Percentiles rank a stretch among this genome's conserved stretches.
phyloP scores from a whole-genome alignment of 2,888 invertebrate genomes.

The Barypeithes pellucidus region DNA sequence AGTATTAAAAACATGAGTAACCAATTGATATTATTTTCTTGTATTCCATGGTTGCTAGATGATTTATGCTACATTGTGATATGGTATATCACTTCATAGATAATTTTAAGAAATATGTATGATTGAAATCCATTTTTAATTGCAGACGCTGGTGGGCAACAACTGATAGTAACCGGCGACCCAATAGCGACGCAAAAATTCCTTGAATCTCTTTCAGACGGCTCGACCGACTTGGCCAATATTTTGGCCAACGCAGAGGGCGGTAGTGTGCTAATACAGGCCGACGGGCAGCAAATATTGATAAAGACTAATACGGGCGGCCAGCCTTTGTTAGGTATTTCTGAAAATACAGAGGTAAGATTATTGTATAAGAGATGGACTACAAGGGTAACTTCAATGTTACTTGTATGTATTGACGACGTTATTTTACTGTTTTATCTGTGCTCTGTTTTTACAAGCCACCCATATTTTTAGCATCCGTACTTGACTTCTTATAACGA shows the following conservation, averaged over 20 bases:
- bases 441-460: too few species aligned
- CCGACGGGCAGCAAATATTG: constrained; percentile 71
- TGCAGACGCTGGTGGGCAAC: constrained; percentile 62
- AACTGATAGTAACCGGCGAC: constrained; percentile 69
- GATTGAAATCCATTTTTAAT: background rate
- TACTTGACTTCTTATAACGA: too few species aligned
- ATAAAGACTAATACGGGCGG: constrained; percentile 65
- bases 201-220: constrained; percentile 68
- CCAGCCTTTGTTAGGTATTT: constrained; percentile 28
- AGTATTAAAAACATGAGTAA: background rate
- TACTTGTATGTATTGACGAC: too few species aligned
- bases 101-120: too few species aligned
- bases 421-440: too few species aligned
- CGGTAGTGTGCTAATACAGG: constrained; percentile 69
- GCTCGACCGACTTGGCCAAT: constrained; percentile 68
- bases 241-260: constrained; percentile 68
- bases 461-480: too few species aligned
- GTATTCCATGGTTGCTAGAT: too few species aligned
- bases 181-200: constrained; percentile 69
- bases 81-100: too few species aligned
- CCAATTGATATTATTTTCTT: background rate
- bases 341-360: constrained; percentile 42
- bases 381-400: too few species aligned
- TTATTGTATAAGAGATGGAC: background rate
- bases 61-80: too few species aligned